Base-by-base conservation (phyloP, 2,888 invertebrate species). In the Alloplasta piceator region DNA sequence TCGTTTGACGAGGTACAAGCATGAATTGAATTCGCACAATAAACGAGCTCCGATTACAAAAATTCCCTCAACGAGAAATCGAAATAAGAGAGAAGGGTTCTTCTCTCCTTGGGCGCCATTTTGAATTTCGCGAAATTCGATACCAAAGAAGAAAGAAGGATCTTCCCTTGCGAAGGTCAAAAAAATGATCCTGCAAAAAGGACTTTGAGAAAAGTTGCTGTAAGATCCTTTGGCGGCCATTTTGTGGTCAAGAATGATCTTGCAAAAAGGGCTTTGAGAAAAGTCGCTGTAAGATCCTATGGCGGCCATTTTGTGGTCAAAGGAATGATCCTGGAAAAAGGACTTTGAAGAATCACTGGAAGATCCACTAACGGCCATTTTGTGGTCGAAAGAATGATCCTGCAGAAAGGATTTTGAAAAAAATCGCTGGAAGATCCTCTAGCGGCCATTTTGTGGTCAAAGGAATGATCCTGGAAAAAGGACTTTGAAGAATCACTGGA, bases 11-110 rank as follows among this genome's bases (percentile, higher is more conserved):
- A 73, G 63, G 46, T 67, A 50, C 38, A 58, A 71, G 16, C 52
- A 60, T 61, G 75, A 72, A 76, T 77, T 52, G 76, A 72, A 68
- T 68, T 61, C 56, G 26, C 67, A 50, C 67, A 39, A 36, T 55
- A 56, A 38, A 60, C 73, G 73, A 67, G 68, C 72, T 80, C 80
- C 50, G 46, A 77, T 80, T 80, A 72, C 80, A 50, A 12, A 26
- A 26, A 39, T 72, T 72, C 26, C 26, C 26, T n/a, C 52, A 9
- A 39, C n/a, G 61, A 39, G 26, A 60, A 39, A 16, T 39, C 39
- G 61, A 50, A 61, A 71, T 46, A 58, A 60, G 56, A 38, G 12
- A 5, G 5, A 61, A 72, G 73, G 64, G 60, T 60, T 48, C 46
- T 14, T 55, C 16, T 16, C 36, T 16, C 38, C 10, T 46, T 36